Percentiles rank a stretch among this genome's conserved stretches.
Conservation (phyloP, 2,113 vertebrate species). For the Vimba vimba region DNA sequence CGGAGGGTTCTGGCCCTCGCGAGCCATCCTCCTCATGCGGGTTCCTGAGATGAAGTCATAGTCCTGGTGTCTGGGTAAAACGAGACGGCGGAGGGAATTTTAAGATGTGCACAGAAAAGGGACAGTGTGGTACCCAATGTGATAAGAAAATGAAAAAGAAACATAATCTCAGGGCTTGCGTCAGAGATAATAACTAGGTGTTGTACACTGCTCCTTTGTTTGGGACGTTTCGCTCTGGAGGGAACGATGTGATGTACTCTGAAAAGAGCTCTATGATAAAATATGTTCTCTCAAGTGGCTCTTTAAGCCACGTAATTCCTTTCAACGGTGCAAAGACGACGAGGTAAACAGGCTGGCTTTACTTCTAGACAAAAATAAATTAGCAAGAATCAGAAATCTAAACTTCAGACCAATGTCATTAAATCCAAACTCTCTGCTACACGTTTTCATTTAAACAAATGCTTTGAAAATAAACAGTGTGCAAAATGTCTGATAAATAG, state of each 20-base stretch:
- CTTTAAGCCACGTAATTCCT: background rate
- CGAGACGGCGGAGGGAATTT: background rate
- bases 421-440: conserved; percentile 46
- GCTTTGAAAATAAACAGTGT: conserved; percentile 53
- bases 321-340: background rate
- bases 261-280: conserved; percentile 32
- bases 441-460: conserved; percentile 54
- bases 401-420: conserved; percentile 36
- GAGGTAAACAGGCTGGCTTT: conserved; percentile 14
- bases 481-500: conserved; percentile 52
- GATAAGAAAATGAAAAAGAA: conserved; percentile 39
- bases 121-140: background rate
- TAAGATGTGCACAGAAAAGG: background rate
- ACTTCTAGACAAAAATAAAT: conserved; percentile 4
- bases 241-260: background rate
- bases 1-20: conserved; percentile 91
- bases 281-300: conserved; percentile 12
- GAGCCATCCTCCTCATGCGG: conserved; percentile 94
- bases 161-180: conserved; percentile 8
- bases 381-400: conserved; percentile 34
- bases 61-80: conserved; percentile 85
- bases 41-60: conserved; percentile 99
- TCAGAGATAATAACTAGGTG: conserved; percentile 35
- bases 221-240: background rate
- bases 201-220: conserved; percentile 36